Percentiles rank a stretch among this genome's conserved stretches.
phyloP scores from a whole-genome alignment of 2,113 vertebrate genomes.

The Paramormyrops kingsleyae region DNA sequence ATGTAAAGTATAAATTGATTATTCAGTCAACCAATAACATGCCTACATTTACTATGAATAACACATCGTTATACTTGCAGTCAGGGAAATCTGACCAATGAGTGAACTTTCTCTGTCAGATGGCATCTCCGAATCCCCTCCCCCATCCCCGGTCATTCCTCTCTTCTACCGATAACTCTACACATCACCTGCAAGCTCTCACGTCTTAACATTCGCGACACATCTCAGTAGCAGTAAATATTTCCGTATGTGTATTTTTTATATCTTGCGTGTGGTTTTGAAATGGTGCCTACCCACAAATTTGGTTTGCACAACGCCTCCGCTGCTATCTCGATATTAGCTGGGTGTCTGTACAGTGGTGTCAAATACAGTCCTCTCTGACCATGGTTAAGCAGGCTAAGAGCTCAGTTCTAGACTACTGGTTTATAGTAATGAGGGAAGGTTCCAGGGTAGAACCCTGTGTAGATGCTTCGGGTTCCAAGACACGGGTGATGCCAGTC shows the following conservation, averaged over 20 bases:
- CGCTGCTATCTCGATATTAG: background rate
- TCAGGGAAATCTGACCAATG: background rate
- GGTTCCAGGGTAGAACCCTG: background rate
- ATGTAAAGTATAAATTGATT: background rate
- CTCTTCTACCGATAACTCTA: background rate
- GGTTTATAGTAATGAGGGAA: background rate
- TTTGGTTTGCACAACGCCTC: background rate
- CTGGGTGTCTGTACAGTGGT: background rate
- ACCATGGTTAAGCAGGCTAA: background rate
- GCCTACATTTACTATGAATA: background rate
- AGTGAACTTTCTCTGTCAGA: background rate
- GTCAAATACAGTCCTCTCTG: background rate
- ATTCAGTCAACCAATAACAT: background rate
- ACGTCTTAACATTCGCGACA: background rate
- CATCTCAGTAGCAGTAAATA: background rate
- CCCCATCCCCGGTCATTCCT: background rate
- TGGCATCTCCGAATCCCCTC: background rate
- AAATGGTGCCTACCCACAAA: background rate
- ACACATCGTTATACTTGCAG: background rate
- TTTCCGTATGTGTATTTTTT: background rate
- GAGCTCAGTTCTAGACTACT: background rate
- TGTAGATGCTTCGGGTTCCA: background rate
- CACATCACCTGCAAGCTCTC: background rate
- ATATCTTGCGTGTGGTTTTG: background rate
- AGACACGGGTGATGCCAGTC: background rate